Base-by-base conservation (phyloP, 2,797 vertebrate genomes). In the Catharus ustulatus region DNA sequence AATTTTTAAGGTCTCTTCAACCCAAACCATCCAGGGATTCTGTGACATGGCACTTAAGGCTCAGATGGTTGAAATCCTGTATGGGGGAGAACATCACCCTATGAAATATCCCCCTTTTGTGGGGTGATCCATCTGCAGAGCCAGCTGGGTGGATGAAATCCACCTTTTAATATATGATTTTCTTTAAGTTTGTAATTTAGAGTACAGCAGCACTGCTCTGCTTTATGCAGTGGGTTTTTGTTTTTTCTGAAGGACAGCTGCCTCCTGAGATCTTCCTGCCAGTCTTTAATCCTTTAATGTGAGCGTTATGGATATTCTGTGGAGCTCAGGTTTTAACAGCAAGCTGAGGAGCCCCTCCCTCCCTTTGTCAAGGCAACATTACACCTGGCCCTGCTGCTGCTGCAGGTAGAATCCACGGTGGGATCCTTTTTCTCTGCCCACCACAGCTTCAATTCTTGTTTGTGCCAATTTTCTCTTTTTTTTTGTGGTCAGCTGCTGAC, bases 11-110 rank as follows among this genome's bases (percentile, higher is more conserved):
- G 5, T 58, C 8, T 18, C 3, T 57, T 58, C 43, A 34, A 30
- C 12, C 10, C 45, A 77, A 58, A 45, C 24, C 7, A 1, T 13
- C 30, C 24, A 15, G 20, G 13, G 11, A 29, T 48, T 55, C 55
- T 61, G 19, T 52, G 29, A 17, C 13, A 14, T 0, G 0, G 54
- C 7, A 0, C 9, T 46, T 8, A 23, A 86, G 19, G 54, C 63
- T 73, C 81, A 89, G 26, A 24, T 15, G 14, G 15, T 17, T 2
- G 1, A 13, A 26, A 4, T 5, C 0, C 0, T 29, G 5, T 4
- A 2, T 4, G 13, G 30, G 13, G 21, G 13, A 11, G 4, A 63
- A 36, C 10, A 27, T 16, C 42, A 11, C 21, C 27, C 55, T 4
- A 23, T 10, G 4, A 63, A 82, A 79, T 5, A 46, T 55, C 5